These are phyloP conservation scores for Myxocyprinus asiaticus DNA, from an alignment of 2,113 vertebrate species.

Conservation along the genomic window DNA sequence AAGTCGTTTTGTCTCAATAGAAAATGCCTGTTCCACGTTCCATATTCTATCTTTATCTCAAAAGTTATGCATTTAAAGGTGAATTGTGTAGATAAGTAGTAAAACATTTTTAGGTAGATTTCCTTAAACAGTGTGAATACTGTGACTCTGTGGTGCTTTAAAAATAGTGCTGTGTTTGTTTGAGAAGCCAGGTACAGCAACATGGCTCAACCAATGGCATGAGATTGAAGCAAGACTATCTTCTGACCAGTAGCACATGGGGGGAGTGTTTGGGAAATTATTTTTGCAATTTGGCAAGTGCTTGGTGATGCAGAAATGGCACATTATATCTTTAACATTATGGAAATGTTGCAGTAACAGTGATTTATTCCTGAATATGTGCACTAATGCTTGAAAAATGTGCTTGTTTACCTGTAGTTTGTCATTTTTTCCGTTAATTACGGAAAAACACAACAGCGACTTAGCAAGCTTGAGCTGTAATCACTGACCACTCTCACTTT, in stretches of 20 bases:
- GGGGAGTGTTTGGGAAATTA: too few species aligned
- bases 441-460: constrained; percentile 8
- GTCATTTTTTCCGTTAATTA: constrained; percentile 38
- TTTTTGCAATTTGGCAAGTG: too few species aligned
- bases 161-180: too few species aligned
- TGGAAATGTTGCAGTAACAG: background rate
- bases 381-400: constrained; percentile 4
- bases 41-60: constrained; percentile 30
- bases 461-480: background rate
- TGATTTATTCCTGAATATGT: constrained; percentile 37
- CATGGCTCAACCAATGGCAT: too few species aligned
- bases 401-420: background rate
- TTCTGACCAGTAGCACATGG: too few species aligned
- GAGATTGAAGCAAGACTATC: too few species aligned
- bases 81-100: background rate
- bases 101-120: too few species aligned
- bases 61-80: background rate
- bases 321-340: background rate
- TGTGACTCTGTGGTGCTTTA: too few species aligned
- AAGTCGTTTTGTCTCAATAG: constrained; percentile 28
- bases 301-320: too few species aligned
- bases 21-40: constrained; percentile 44
- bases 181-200: too few species aligned
- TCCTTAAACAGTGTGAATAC: too few species aligned
- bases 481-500: background rate